A percentile compares a stretch with the other conserved stretches of the same genome.
These are phyloP conservation scores for Pachliopta kotzebuea DNA, from an alignment of 2,888 invertebrate species.

Conservation along the genomic window DNA sequence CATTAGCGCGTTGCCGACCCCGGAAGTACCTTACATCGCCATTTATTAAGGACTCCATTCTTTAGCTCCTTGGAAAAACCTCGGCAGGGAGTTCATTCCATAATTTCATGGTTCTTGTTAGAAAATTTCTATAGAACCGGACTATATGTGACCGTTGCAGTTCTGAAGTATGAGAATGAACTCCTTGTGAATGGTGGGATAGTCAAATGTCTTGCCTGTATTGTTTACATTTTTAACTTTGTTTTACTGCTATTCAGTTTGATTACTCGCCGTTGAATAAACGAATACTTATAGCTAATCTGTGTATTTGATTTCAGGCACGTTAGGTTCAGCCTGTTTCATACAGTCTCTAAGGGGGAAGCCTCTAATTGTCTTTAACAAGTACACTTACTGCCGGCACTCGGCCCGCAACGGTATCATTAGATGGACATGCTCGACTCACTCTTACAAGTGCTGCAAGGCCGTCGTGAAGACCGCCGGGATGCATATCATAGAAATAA, in stretches of 20 bases:
- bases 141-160: too few species aligned
- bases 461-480: slow-evolving; percentile 67
- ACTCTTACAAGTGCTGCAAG: slow-evolving; percentile 69
- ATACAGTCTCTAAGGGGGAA: slow-evolving; percentile 67
- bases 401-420: slow-evolving; percentile 56
- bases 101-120: too few species aligned
- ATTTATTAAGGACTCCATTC: too few species aligned
- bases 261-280: neutral
- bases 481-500: slow-evolving; percentile 57
- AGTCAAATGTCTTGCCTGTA: too few species aligned
- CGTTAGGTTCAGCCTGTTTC: slow-evolving; percentile 52
- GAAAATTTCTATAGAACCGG: too few species aligned
- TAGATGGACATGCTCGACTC: slow-evolving; percentile 72
- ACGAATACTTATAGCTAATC: slow-evolving; percentile 8
- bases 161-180: too few species aligned
- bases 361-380: slow-evolving; percentile 60
- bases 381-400: slow-evolving; percentile 68
- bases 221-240: too few species aligned
- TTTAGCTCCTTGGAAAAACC: too few species aligned
- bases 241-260: neutral
- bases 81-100: too few species aligned
- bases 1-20: too few species aligned
- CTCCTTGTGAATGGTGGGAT: too few species aligned
- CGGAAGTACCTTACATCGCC: too few species aligned
- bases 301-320: slow-evolving; percentile 20